Evolutionary conservation across 2,888 invertebrate species (phyloP), one percentile per base, ranked within the genome.

Genomic region (Hydrotaea cyrtoneurina): DNA sequence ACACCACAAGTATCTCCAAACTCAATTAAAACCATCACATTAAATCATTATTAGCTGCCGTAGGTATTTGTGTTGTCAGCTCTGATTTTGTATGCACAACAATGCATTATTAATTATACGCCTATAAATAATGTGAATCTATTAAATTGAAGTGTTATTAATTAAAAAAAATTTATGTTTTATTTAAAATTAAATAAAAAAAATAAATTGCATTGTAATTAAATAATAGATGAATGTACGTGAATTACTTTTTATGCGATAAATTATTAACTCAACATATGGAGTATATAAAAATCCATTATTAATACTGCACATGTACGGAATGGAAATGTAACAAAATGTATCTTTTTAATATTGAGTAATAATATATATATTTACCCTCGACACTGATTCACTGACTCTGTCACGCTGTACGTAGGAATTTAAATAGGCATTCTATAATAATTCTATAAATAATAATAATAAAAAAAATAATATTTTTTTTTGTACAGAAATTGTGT

Each of bases 121-220:
- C 13, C n/a, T 50, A n/a, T n/a, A 50, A 50, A 50, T 26, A 26
- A 23, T 59, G 23, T 59, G 23, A 23, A 59, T 59, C 59, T 13
- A 23, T 59, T 59, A 59, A 59, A 23, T 50, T 50, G n/a, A 50
- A 50, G 23, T 23, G 23, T 26, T 59, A 55, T 21, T 26, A 59
- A 59, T 23, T 23, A 26, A 59, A 59, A 59, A 26, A 15, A 15
- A 59, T 21, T 4, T 19, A 59, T 39, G 39, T 39, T 3, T 4
- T 39, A 10, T 15, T 23, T 15, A 11, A 1, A 59, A 59, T 15
- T 59, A 59, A 59, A 59, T 21, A 26, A 1, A 59, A 1, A 59
- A 59, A 26, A 59, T 26, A 26, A 15, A 50, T 23, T 59, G 23
- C 59, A 59, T 26, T 23, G 13, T 59, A 59, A 59, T 59, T 59